Evolutionary conservation across 1,140 invertebrate species (phyloP), one percentile per base, ranked within the genome.

Genomic region (Leptopilina clavipes): DNA sequence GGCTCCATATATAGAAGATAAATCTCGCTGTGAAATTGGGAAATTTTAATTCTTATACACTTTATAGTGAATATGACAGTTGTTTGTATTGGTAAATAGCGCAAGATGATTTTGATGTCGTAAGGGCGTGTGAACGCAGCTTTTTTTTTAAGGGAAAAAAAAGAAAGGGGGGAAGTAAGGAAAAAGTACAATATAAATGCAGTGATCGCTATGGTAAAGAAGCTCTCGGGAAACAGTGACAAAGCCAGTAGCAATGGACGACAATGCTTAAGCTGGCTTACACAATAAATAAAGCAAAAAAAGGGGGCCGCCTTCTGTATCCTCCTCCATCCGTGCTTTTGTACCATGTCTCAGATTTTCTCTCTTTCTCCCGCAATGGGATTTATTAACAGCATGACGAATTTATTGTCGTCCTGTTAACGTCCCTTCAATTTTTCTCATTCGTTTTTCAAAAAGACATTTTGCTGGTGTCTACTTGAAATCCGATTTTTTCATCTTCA

Each of bases 241-340:
- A 79, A 79, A 76, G 75, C 73, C 77, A 74, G 77, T 79, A 79
- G 77, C 79, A 75, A 72, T 59, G 56, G 71, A 71, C 74, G 44
- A 79, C 71, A 79, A 79, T 79, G 56, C 48, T 76, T 73, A 73
- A 76, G 78, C 78, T 76, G 72, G 74, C 78, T 79, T 79, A 73
- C 71, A 79, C 77, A 73, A 75, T 72, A 75, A 75, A 79, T 74
- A 54, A 75, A 76, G 78, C 76, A 80, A 80, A 40, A 44, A 82
- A n/a, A n/a, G n/a, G 79, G 76, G 48, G 76, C 81, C 76, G 74
- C 52, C 77, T 75, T 65, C 73, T 52, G 72, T 44, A 73, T 72
- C 74, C 71, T 73, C 72, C 52, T 76, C 70, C 43, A 70, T 72
- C 72, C 48, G 43, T 56, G 45, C 76, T 77, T 80, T 76, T 75